Evolutionary conservation across 2,797 vertebrate species (phyloP), one percentile per base, ranked within the genome.

Genomic region (Echiichthys vipera): DNA sequence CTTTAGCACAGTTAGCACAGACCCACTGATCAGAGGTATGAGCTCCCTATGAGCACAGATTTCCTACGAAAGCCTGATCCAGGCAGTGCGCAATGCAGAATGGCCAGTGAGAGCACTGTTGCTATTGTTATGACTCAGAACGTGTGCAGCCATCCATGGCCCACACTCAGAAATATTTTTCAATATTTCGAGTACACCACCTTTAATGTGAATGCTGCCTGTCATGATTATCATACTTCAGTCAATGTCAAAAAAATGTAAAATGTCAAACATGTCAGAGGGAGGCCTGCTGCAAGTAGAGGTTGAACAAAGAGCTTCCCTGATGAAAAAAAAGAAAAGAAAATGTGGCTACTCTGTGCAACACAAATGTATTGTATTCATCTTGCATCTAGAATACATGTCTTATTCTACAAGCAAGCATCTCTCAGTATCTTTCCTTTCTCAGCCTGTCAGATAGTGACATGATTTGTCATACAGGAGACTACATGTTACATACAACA

Each of bases 361-460:
- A 29, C 25, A 34, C 20, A 53, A 29, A 57, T 13, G 27, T 20
- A 69, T 40, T 29, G 51, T 57, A 53, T 59, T 51, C 8, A 43
- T 29, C 40, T 64, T 7, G 25, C 30, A 59, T 68, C 40, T 13
- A 46, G 27, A 59, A 8, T 25, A 5, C 2, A 54, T 11, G 51
- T 69, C 47, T 77, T 73, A 8, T 46, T 76, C 25, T 12, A 57
- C 15, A 34, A 56, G 34, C 20, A 37, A 55, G 22, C 20, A 46
- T 39, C 37, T 63, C 56, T 2, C 34, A 5, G 25, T 47, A 14
- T 43, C 37, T 64, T 15, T 43, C 42, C 73, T 72, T 63, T 65
- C 66, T 68, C 59, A 54, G 43, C 47, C 58, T 81, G 76, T 83
- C 87, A 86, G 54, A 64, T n/a, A 29, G 62, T 47, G 77, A 79